Conservation (phyloP, 2,797 vertebrate genomes). For the Fundulus diaphanus region DNA sequence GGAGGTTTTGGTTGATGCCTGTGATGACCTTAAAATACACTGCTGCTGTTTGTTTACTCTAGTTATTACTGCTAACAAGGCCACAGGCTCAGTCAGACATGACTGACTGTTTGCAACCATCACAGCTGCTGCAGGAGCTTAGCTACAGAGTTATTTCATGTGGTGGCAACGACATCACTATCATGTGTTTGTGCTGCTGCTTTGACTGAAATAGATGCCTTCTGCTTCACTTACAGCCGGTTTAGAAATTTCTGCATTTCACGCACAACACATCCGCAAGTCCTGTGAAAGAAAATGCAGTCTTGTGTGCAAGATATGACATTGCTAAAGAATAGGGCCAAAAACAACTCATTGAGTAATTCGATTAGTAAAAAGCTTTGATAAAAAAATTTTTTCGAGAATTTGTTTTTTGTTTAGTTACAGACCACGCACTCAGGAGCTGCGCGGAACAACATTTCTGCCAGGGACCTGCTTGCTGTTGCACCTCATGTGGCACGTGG, state of each 20-base stretch:
- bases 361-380: too few species aligned
- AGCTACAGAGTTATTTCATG: conserved; percentile 7
- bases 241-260: neutral
- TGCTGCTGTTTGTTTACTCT: conserved; percentile 73
- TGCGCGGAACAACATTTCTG: too few species aligned
- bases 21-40: conserved; percentile 75
- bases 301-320: neutral
- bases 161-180: conserved; percentile 23
- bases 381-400: too few species aligned
- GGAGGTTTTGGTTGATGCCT: conserved; percentile 65
- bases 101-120: conserved; percentile 49
- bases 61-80: conserved; percentile 72
- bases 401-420: too few species aligned
- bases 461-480: too few species aligned
- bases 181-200: conserved; percentile 13
- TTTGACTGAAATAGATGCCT: conserved; percentile 6
- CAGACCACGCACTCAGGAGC: too few species aligned
- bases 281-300: neutral
- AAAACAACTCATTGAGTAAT: too few species aligned
- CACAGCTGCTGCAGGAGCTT: conserved; percentile 45
- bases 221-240: neutral
- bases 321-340: too few species aligned
- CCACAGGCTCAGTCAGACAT: conserved; percentile 61
- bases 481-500: too few species aligned
- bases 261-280: neutral